Evolutionary conservation across 2,888 invertebrate genomes (phyloP), one percentile per base, ranked within the genome.

Genomic region (Drosophila anceps): DNA sequence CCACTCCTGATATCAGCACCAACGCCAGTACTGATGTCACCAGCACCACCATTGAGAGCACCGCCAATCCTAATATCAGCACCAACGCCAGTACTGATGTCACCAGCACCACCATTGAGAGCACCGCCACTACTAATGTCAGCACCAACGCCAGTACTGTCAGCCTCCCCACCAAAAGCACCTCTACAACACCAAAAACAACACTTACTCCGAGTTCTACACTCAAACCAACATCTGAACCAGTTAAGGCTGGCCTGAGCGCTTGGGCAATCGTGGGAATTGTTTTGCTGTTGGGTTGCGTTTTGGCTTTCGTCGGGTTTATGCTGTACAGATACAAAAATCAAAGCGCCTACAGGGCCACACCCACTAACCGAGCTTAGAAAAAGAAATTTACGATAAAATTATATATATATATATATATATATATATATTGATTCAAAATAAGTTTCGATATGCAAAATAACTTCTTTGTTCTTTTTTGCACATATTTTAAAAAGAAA

Each of bases 191-290:
- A 15, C 3, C 9, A 37, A 44, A 20, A 27, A n/a, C 37, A 50
- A n/a, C 4, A 13, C 27, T n/a, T n/a, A n/a, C n/a, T n/a, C n/a
- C n/a, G n/a, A n/a, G n/a, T n/a, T n/a, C n/a, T 15, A 4, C 35
- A 9, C 27, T 20, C 3, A 41, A 31, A 12, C 60, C 50, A 2
- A 61, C 24, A 3, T 24, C 35, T 4, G 18, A 55, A 9, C 7
- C 24, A 8, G 6, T 15, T 0, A 54, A 62, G 15, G 9, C 37
- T 18, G 18, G 7, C 58, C 39, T 73, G 39, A 54, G 37, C 10
- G 8, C 9, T 12, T 73, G 73, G 76, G 13, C 41, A 1, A 60
- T 78, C 13, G 13, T 60, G 8, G 63, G 43, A 33, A 20, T 79
- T 18, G 37, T 64, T 31, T 7, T 61, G 15, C 20, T 79, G 4